Evolutionary conservation across 2,113 vertebrate genomes (phyloP).

Genomic region (Saiga tatarica): DNA sequence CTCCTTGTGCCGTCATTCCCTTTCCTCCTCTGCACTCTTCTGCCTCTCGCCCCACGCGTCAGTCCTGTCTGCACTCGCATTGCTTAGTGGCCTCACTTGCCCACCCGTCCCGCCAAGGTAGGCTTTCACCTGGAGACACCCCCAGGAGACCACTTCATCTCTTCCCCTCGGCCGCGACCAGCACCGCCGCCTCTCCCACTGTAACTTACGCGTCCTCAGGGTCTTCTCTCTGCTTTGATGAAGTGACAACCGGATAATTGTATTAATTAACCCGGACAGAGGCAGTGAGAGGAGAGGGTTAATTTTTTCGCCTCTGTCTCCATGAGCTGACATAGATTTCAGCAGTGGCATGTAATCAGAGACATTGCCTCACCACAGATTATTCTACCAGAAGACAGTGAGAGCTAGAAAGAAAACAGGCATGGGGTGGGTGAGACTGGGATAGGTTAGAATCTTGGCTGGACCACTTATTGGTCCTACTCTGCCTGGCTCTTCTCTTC

Average conservation of each 20-base stretch:
- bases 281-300: neutral
- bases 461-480: rapidly evolving
- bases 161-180: rapidly evolving
- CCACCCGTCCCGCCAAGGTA: neutral
- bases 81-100: neutral
- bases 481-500: neutral
- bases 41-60: rapidly evolving
- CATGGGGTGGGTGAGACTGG: rapidly evolving
- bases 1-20: neutral
- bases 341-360: neutral
- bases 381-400: neutral
- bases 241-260: neutral
- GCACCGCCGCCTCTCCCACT: rapidly evolving
- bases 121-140: neutral
- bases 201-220: neutral
- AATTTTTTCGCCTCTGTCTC: neutral
- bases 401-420: neutral
- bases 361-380: neutral
- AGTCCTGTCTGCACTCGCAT: neutral
- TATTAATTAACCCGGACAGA: neutral
- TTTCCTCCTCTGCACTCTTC: neutral
- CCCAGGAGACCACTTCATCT: neutral
- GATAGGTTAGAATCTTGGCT: neutral
- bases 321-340: neutral
- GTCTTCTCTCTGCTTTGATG: neutral